Percentiles rank a stretch among this genome's conserved stretches.
These are phyloP conservation scores for Pinna nobilis DNA, from an alignment of 1,140 invertebrate genomes.

Conservation along the genomic window DNA sequence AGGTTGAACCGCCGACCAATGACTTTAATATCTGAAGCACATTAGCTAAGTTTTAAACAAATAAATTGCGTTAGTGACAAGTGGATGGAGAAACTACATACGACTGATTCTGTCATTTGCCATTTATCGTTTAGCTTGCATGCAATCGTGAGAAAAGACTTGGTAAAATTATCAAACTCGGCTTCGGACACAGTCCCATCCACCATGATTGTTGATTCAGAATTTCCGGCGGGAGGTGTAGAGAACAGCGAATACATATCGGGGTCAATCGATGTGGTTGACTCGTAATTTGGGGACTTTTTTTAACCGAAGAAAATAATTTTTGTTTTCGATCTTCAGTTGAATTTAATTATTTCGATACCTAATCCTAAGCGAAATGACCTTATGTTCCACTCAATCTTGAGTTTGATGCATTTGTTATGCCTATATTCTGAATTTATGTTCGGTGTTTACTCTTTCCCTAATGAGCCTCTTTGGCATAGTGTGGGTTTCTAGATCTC, in stretches of 20 bases:
- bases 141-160: constrained; percentile 48
- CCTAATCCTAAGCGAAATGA: no score
- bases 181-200: constrained; percentile 61
- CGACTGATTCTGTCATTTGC: constrained; percentile 43
- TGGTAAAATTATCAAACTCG: constrained; percentile 49
- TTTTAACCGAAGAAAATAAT: not conserved
- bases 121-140: constrained; percentile 48
- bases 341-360: not conserved
- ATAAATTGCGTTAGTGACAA: no score
- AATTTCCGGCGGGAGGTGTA: constrained; percentile 45
- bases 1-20: no score
- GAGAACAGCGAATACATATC: constrained; percentile 26
- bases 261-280: not conserved
- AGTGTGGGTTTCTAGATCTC: constrained; percentile 58
- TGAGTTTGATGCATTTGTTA: no score
- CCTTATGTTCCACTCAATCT: no score
- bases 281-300: constrained; percentile 3
- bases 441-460: not conserved
- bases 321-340: not conserved
- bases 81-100: no score
- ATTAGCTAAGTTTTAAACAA: no score
- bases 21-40: no score
- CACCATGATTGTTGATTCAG: constrained; percentile 50
- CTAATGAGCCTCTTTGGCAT: constrained; percentile 10
- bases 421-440: not conserved